Evolutionary conservation across 53 echinoderm and acorn worm species (phyloP), one percentile per base, ranked within the genome.

Genomic region (Holothuria scabra): DNA sequence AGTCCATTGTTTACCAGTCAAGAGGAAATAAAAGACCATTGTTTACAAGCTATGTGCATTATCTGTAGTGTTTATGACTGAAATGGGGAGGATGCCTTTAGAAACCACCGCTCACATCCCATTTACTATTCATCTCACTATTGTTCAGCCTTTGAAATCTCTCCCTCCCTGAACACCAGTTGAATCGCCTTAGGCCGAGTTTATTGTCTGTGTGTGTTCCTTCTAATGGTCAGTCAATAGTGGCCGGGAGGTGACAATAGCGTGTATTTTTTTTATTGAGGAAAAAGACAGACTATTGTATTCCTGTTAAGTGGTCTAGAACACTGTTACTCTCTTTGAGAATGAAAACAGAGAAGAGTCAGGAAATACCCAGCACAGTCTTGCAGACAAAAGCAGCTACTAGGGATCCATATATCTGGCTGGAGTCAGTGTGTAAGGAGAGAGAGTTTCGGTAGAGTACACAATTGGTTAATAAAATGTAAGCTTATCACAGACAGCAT

Each of bases 241-340:
- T 34, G 31, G 22, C 34, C 69, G 21, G 35, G 22, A n/a, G 19
- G 69, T 37, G 34, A 34, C 34, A 34, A 69, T 37, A 37, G 34
- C n/a, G 21, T 41, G 35, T 69, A 37, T 37, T 69, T 69, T 33
- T 41, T 34, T 22, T 30, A 41, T 34, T 34, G 30, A 10, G 41
- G 34, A n/a, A 34, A 69, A 33, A 69, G 67, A 34, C 31, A 33
- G 69, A 69, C 69, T 69, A 69, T 69, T 69, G 69, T 69, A 69
- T 30, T 69, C 69, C 69, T 69, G 69, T 69, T 69, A 69, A 69
- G 69, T 69, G 69, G 69, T 69, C 69, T 69, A 32, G 69, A 69
- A 69, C 69, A 69, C 69, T 69, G 35, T 69, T 69, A 69, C 69
- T 33, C 69, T 33, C 41, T 34, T 69, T 34, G 34, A 33, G 34